Evolutionary conservation across 2,113 vertebrate species (phyloP).

Genomic region (Struthio camelus): DNA sequence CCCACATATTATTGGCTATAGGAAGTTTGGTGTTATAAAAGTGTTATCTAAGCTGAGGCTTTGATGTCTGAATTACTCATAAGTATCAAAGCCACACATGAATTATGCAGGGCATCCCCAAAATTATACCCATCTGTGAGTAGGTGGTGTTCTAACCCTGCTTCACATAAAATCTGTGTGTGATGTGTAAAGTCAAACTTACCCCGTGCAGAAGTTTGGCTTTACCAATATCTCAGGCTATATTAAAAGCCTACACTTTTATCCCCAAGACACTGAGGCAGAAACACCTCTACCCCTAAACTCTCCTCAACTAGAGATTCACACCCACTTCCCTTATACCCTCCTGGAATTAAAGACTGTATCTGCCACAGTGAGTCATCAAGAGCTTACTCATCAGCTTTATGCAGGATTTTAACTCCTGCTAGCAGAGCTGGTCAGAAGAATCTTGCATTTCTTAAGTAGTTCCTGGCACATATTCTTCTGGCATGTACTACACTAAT

Average conservation of each 20-base stretch:
- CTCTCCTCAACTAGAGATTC: slow-evolving; percentile 45
- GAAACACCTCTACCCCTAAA: slow-evolving; percentile 29
- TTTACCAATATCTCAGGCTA: slow-evolving; percentile 21
- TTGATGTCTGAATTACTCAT: slow-evolving; percentile 69
- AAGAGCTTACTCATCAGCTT: slow-evolving; percentile 67
- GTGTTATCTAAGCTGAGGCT: slow-evolving; percentile 58
- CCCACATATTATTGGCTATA: slow-evolving; percentile 39
- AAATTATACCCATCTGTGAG: slow-evolving; percentile 68
- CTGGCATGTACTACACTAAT: neutral
- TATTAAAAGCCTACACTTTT: slow-evolving; percentile 44
- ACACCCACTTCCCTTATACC: slow-evolving; percentile 52
- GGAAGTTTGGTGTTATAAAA: slow-evolving; percentile 47
- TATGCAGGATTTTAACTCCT: slow-evolving; percentile 55
- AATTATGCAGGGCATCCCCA: slow-evolving; percentile 71
- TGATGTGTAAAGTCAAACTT: slow-evolving; percentile 56
- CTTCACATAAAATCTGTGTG: slow-evolving; percentile 34
- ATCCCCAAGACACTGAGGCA: slow-evolving; percentile 34
- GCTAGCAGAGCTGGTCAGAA: slow-evolving; percentile 34
- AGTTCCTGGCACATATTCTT: neutral
- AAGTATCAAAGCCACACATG: slow-evolving; percentile 67
- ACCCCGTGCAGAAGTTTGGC: slow-evolving; percentile 23
- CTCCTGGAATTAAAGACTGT: slow-evolving; percentile 53
- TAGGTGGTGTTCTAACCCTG: slow-evolving; percentile 62
- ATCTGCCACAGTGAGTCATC: slow-evolving; percentile 63
- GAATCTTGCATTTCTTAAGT: slow-evolving; percentile 11